Evolutionary conservation across 2,113 vertebrate species (phyloP).

Genomic region (Scatophagus argus): DNA sequence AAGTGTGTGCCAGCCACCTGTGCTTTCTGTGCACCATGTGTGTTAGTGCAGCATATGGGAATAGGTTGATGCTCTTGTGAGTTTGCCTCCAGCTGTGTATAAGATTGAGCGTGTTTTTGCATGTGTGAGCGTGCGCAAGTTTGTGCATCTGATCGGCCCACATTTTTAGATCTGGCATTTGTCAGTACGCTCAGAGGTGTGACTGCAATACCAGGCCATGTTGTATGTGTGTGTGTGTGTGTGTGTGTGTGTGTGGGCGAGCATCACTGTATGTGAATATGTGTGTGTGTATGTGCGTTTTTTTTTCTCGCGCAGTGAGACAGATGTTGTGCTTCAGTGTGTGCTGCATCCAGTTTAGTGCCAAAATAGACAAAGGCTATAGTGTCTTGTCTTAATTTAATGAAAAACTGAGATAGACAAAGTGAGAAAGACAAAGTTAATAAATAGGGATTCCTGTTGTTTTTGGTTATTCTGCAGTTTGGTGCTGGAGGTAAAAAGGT

Average conservation of each 20-base stretch:
- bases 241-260: slow-evolving; percentile 3
- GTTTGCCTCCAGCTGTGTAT: slow-evolving; percentile 58
- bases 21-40: slow-evolving; percentile 45
- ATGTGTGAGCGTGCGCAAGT: slow-evolving; percentile 12
- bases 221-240: no score
- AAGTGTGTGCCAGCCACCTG: slow-evolving; percentile 52
- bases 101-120: slow-evolving; percentile 23
- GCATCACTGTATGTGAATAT: neutral
- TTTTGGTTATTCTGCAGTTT: slow-evolving; percentile 1
- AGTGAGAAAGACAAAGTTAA: slow-evolving; percentile 4
- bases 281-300: slow-evolving; percentile 4
- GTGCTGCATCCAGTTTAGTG: neutral
- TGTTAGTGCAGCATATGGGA: slow-evolving; percentile 24
- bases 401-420: neutral
- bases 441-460: neutral
- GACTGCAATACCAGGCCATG: slow-evolving; percentile 33
- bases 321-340: slow-evolving; percentile 16
- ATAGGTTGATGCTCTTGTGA: slow-evolving; percentile 28
- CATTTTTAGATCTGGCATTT: slow-evolving; percentile 73
- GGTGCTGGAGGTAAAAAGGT: slow-evolving; percentile 31
- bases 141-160: slow-evolving; percentile 44
- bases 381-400: neutral
- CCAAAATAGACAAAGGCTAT: neutral
- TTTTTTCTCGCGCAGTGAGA: slow-evolving; percentile 11
- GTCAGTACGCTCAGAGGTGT: slow-evolving; percentile 75